Evolutionary conservation across 2,113 vertebrate species (phyloP).

Genomic region (Mastomys natalensis): DNA sequence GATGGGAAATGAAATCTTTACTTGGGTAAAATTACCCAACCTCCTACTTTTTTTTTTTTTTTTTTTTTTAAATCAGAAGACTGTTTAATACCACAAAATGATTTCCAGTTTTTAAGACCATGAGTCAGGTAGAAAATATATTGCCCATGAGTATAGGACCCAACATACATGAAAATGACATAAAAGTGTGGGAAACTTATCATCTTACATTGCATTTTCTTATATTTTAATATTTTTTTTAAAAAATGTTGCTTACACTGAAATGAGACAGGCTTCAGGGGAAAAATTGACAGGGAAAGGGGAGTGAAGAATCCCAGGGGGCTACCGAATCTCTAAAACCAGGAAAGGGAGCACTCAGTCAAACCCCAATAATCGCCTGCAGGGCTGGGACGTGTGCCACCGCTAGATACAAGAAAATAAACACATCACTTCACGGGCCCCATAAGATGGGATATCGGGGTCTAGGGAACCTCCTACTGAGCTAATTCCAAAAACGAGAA

Average conservation of each 20-base stretch:
- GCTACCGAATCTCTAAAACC: no score
- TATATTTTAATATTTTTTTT: background rate
- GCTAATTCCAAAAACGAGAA: no score
- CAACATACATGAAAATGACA: background rate
- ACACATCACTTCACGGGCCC: no score
- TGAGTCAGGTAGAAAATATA: slow-evolving; percentile 19
- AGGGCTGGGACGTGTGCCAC: no score
- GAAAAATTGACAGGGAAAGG: no score
- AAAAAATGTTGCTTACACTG: background rate
- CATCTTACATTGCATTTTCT: background rate
- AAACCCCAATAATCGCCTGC: no score
- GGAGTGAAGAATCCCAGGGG: no score
- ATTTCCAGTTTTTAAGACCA: slow-evolving; percentile 17
- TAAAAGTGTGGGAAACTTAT: background rate
- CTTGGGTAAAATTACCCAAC: background rate
- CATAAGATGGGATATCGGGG: no score
- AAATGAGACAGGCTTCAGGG: no score
- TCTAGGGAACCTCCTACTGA: no score
- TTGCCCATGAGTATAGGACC: background rate
- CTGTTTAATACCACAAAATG: background rate
- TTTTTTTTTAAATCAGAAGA: background rate
- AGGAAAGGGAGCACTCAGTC: no score
- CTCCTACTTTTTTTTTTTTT: background rate
- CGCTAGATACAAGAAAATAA: no score
- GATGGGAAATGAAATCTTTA: background rate